Evolutionary conservation across 2,797 vertebrate species (phyloP).

Genomic region (Malacoraja senta): DNA sequence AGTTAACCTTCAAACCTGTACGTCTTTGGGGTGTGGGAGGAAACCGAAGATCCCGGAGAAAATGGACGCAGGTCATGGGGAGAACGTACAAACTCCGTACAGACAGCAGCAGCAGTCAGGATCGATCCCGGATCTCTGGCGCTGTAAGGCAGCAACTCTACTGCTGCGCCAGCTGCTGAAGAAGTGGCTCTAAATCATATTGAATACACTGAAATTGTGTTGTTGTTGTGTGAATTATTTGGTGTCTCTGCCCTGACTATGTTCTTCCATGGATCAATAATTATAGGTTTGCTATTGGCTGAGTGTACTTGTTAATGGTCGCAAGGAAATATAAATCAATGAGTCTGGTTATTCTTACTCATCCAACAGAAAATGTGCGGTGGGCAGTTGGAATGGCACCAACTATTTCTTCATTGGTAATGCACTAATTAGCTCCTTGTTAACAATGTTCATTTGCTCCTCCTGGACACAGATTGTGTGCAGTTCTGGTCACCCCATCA

Average conservation of each 20-base stretch:
- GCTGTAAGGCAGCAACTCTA: too few species aligned
- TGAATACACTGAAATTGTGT: conserved; percentile 12
- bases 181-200: conserved; percentile 6
- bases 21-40: too few species aligned
- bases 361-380: neutral
- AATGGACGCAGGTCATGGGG: too few species aligned
- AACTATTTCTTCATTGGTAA: neutral
- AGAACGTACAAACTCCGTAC: too few species aligned
- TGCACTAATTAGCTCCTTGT: neutral
- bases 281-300: neutral
- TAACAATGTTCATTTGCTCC: neutral
- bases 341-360: neutral
- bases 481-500: too few species aligned
- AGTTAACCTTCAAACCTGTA: too few species aligned
- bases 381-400: neutral
- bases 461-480: neutral
- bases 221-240: neutral
- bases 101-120: too few species aligned
- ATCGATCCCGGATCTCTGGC: too few species aligned
- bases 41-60: too few species aligned
- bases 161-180: neutral
- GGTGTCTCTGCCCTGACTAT: neutral
- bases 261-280: neutral
- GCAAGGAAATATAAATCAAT: neutral
- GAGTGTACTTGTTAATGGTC: neutral